Percentiles rank a stretch among this genome's conserved stretches.
These are phyloP conservation scores for Cyphomyrus plagiostoma DNA, from an alignment of 2,113 vertebrate species.

Conservation along the genomic window DNA sequence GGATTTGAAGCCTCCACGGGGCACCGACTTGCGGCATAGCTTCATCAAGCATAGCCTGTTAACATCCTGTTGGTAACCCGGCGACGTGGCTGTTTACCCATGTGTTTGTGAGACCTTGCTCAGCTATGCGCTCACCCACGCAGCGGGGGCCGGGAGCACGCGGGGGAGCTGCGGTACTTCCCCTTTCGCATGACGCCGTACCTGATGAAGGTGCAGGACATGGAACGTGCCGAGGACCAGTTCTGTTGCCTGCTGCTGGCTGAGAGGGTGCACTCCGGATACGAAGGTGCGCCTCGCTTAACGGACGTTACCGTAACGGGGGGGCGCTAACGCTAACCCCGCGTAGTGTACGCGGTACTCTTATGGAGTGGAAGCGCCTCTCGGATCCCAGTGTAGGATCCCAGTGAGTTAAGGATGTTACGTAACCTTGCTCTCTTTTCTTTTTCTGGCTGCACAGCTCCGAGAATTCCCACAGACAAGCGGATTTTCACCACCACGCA, in stretches of 20 bases:
- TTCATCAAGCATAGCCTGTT: background rate
- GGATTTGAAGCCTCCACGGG: background rate
- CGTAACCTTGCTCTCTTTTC: background rate
- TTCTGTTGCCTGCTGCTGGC: conserved; percentile 90
- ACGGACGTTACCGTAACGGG: background rate
- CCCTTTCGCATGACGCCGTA: conserved; percentile 93
- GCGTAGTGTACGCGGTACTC: background rate
- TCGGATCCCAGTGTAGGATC: background rate
- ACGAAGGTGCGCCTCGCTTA: conserved; percentile 71
- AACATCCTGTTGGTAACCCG: background rate
- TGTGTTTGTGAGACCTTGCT: background rate
- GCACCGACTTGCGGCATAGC: background rate
- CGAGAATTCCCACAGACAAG: conserved; percentile 73
- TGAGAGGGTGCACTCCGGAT: conserved; percentile 89
- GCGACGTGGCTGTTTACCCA: background rate
- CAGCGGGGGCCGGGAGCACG: conserved; percentile 67
- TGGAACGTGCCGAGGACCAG: conserved; percentile 66
- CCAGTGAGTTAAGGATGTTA: background rate
- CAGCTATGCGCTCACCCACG: conserved; percentile 1
- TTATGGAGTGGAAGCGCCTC: background rate
- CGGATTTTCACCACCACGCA: conserved; percentile 75
- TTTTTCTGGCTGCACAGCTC: conserved; percentile 48
- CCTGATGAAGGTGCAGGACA: conserved; percentile 77
- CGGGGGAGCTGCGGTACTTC: conserved; percentile 68
- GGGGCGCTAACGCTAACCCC: background rate